phyloP scores from a whole-genome alignment of 2,888 invertebrate species.

The Chironomus tentans region DNA sequence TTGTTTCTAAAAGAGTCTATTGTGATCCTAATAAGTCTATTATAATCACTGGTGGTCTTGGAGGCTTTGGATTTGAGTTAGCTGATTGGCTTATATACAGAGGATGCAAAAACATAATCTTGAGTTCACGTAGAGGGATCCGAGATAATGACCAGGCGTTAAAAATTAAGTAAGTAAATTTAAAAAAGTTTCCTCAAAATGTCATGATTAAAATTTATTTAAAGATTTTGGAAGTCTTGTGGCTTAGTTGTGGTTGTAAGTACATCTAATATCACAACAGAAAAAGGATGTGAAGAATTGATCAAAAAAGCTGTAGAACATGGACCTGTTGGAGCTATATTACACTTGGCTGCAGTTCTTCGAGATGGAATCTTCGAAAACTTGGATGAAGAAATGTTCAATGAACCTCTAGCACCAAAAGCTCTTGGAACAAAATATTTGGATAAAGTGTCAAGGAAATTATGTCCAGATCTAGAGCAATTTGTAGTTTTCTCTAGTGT shows the following conservation, averaged over 20 bases:
- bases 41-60: constrained; percentile 70
- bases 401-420: constrained; percentile 64
- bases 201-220: too few species aligned
- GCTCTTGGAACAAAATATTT: constrained; percentile 69
- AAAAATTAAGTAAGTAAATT: too few species aligned
- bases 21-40: constrained; percentile 40
- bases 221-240: too few species aligned
- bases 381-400: constrained; percentile 60
- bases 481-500: constrained; percentile 91
- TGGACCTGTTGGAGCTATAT: constrained; percentile 36
- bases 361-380: constrained; percentile 69
- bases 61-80: constrained; percentile 86
- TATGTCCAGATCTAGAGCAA: constrained; percentile 52
- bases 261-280: neutral
- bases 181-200: too few species aligned
- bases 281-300: constrained; percentile 22
- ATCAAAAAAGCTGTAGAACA: neutral
- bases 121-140: constrained; percentile 73
- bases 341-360: constrained; percentile 78
- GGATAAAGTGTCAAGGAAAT: constrained; percentile 54
- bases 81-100: constrained; percentile 77
- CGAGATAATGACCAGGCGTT: too few species aligned
- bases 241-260: too few species aligned
- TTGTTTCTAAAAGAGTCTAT: constrained; percentile 34
- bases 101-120: constrained; percentile 67